phyloP scores from a whole-genome alignment of 2,113 vertebrate genomes.

The Ctenomys sociabilis region DNA sequence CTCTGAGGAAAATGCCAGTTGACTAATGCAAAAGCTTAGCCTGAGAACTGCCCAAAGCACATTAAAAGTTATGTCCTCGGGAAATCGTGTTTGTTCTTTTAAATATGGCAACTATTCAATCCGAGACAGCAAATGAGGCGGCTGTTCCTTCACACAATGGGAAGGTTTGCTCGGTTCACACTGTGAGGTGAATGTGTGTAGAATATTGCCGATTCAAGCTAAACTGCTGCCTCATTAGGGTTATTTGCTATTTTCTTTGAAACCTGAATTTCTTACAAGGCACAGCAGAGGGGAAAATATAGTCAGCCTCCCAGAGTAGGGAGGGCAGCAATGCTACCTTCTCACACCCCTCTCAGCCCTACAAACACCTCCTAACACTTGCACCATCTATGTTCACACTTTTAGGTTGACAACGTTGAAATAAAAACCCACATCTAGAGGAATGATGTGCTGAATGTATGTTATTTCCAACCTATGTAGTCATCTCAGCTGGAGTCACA shows the following conservation, averaged over 20 bases:
- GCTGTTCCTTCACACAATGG: conserved; percentile 38
- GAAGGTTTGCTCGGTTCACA: conserved; percentile 61
- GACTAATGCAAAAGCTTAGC: conserved; percentile 61
- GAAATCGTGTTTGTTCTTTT: conserved; percentile 76
- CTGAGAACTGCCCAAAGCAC: conserved; percentile 38
- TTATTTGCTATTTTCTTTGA: conserved; percentile 68
- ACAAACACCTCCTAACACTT: neutral
- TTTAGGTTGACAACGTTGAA: neutral
- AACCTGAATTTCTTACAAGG: conserved; percentile 65
- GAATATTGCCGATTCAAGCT: conserved; percentile 56
- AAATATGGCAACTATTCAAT: conserved; percentile 62
- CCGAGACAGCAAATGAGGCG: conserved; percentile 61
- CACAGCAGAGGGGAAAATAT: neutral
- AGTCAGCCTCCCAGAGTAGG: neutral
- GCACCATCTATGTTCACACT: neutral
- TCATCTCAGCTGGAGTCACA: neutral
- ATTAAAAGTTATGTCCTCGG: conserved; percentile 66
- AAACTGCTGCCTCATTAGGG: conserved; percentile 64
- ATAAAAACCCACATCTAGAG: neutral
- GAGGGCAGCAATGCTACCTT: neutral
- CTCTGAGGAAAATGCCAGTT: conserved; percentile 58
- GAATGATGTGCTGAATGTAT: neutral
- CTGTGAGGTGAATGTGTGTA: conserved; percentile 62
- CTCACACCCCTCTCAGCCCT: neutral
- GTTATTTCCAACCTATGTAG: neutral